Percentiles rank a stretch among this genome's conserved stretches.
These are phyloP conservation scores for Pedetes capensis DNA, from an alignment of 2,113 vertebrate genomes.

Conservation along the genomic window DNA sequence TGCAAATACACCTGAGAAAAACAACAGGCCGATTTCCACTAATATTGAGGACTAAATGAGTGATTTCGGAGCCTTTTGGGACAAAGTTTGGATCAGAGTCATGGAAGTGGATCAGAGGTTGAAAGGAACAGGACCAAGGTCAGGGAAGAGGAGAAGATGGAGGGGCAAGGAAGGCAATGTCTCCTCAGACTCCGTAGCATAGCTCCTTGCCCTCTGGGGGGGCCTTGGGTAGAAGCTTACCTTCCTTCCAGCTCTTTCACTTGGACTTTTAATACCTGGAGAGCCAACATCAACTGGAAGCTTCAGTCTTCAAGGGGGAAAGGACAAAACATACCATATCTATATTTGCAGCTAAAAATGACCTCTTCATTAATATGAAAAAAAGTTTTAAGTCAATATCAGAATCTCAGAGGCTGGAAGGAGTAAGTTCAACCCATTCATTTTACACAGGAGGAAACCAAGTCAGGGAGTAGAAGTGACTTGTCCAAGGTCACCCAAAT, in stretches of 20 bases:
- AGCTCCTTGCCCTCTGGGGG: not conserved
- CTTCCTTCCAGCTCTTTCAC: not conserved
- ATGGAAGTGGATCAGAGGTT: not conserved
- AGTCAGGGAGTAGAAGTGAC: not conserved
- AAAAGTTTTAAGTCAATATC: not conserved
- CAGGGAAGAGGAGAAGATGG: not conserved
- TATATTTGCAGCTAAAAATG: not conserved
- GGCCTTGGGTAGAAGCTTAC: not conserved
- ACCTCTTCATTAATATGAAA: not conserved
- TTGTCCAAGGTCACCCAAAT: not conserved
- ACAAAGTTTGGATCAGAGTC: not conserved
- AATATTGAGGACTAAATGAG: not conserved
- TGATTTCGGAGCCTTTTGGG: not conserved
- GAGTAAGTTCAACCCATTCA: not conserved
- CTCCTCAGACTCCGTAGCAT: not conserved
- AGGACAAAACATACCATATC: not conserved
- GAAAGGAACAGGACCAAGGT: not conserved
- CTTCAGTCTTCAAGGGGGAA: not conserved
- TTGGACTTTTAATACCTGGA: not conserved
- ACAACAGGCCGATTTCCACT: not conserved
- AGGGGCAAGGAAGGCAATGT: not conserved
- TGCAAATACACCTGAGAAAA: not conserved
- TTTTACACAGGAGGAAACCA: not conserved
- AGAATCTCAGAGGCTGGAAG: not conserved
- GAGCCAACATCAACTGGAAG: not conserved